Evolutionary conservation across 2,888 invertebrate genomes (phyloP).

Genomic region (Disparrhopalites patrizii): DNA sequence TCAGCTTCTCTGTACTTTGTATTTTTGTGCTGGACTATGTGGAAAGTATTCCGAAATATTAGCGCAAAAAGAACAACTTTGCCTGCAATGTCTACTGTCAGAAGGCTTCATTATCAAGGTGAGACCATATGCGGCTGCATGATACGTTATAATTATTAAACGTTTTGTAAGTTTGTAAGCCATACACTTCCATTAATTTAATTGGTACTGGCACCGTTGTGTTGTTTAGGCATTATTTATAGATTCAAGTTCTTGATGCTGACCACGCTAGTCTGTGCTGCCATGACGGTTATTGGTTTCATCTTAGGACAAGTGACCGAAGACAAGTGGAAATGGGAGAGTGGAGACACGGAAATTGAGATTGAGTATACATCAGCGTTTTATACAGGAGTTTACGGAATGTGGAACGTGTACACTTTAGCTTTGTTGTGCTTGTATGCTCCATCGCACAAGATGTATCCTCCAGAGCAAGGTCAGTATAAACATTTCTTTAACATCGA

Average conservation of each 20-base stretch:
- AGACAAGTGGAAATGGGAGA: constrained; percentile 94
- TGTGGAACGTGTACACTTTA: constrained; percentile 99
- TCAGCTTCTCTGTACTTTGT: constrained; percentile 88
- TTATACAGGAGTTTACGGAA: constrained; percentile 96
- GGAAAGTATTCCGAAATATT: constrained; percentile 86
- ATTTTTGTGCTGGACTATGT: constrained; percentile 91
- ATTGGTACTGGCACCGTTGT: too few relatives aligned
- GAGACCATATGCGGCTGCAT: too few relatives aligned
- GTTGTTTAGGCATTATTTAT: constrained; percentile 71
- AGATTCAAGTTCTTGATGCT: constrained; percentile 97
- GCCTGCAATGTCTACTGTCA: constrained; percentile 85
- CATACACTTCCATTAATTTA: too few relatives aligned
- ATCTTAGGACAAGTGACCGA: constrained; percentile 92
- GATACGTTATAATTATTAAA: too few relatives aligned
- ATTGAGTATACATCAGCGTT: constrained; percentile 92
- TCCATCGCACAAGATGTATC: constrained; percentile 92
- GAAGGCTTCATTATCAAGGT: constrained; percentile 90
- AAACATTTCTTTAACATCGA: too few relatives aligned
- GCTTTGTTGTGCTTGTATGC: constrained; percentile 92
- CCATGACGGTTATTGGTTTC: constrained; percentile 88
- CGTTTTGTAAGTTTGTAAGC: too few relatives aligned
- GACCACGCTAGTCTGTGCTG: constrained; percentile 88
- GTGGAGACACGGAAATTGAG: constrained; percentile 57
- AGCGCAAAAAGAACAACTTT: constrained; percentile 79
- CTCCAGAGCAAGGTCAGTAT: constrained; percentile 59